Base-by-base conservation (phyloP, 2,797 vertebrate genomes). In the Sebastiscus albofasciatus region DNA sequence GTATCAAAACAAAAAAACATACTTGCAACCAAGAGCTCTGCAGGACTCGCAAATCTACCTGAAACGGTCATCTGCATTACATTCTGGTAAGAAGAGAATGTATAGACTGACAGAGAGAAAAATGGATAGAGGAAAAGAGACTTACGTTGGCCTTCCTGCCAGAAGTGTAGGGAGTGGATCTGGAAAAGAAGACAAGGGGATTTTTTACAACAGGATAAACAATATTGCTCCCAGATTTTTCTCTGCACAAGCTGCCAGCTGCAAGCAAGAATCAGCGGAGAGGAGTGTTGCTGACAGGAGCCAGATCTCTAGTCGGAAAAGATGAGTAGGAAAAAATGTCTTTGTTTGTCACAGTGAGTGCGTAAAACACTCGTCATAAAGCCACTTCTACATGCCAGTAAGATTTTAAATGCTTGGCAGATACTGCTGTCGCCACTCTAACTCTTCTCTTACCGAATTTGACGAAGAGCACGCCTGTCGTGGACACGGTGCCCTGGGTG, bases 401-500 rank as follows among this genome's bases (percentile, higher is more conserved):
- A 8, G 13, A 24, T 64, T 78, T 61, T 2, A 59, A 54, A 71
- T 13, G 16, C 29, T 49, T 8, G 5, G 61, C 39, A 24, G 12
- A 29, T 4, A 16, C 10, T 31, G 13, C 13, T 46, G 5, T 58
- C 36, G 2, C 7, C 29, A 33, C 4, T 24, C n/a, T 16, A 60
- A 22, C 3, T 55, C 6, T 18, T 46, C 55, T 59, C 97, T 95
- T 92, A 99, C 99, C 98, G 0, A 99, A 99, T 85, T 99, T 99
- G 20, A 99, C 98, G 3, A 98, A 99, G 55, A 99, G 94, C 78
- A 99, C 98, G 0, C 99, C 99, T 0, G 98, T 99, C 3, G 97
- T 98, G 42, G 98, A 98, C 2, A 99, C 98, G 0, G 96, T 97
- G 24, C 97, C 97, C 27, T 96, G 95, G 88, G 86, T 94, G 4